Conservation (phyloP, 2,113 vertebrate genomes). For the Dicrurus megarhynchus region DNA sequence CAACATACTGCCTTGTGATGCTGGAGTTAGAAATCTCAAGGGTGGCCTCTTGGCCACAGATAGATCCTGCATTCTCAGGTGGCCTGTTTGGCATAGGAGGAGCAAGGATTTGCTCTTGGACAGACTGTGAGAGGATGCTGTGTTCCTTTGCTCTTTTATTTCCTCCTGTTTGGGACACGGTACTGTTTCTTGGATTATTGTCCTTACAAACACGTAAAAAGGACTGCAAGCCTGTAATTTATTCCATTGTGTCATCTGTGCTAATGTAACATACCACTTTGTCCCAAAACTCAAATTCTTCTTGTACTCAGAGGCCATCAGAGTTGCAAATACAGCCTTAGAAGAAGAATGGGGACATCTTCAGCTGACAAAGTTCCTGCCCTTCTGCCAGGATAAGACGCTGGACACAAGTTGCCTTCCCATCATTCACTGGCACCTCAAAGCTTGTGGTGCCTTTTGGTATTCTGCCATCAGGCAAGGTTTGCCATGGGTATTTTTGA, state of each 20-base stretch:
- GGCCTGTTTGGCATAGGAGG: neutral
- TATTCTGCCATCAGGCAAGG: neutral
- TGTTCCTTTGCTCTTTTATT: neutral
- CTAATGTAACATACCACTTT: neutral
- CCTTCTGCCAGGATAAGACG: neutral
- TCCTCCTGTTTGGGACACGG: neutral
- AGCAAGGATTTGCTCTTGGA: neutral
- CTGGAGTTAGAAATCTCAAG: neutral
- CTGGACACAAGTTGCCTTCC: neutral
- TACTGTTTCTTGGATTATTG: neutral
- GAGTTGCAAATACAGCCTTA: neutral
- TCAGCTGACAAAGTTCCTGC: neutral
- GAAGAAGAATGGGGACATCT: neutral
- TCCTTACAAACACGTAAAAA: neutral
- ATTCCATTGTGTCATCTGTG: neutral
- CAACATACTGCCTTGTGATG: neutral
- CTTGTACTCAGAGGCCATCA: neutral
- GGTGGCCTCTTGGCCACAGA: neutral
- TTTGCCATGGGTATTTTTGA: neutral
- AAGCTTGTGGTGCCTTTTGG: neutral
- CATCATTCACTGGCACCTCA: neutral
- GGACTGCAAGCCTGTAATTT: neutral
- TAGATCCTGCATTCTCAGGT: too few relatives aligned
- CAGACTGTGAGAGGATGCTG: neutral
- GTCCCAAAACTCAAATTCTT: neutral